Evolutionary conservation across 2,797 vertebrate genomes (phyloP).

Genomic region (Intellagama lesueurii): DNA sequence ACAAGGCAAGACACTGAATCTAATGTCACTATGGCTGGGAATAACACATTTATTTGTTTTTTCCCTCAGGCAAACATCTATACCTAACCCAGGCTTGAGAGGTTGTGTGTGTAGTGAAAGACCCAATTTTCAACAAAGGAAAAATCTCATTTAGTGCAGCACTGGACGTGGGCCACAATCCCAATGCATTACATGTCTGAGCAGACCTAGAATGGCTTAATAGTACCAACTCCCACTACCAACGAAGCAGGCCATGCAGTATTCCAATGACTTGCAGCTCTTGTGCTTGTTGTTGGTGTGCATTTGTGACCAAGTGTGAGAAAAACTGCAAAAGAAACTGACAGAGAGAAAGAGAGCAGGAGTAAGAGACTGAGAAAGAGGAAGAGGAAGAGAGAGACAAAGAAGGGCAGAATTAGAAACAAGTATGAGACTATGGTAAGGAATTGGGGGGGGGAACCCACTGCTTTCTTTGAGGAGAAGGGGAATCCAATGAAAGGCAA

Average conservation of each 20-base stretch:
- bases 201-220: background rate
- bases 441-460: too few relatives aligned
- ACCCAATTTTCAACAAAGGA: accelerated
- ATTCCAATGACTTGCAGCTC: background rate
- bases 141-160: background rate
- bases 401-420: background rate
- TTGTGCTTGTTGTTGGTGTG: background rate
- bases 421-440: background rate
- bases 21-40: background rate
- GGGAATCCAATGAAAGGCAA: background rate
- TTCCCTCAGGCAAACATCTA: background rate
- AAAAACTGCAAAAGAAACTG: too few relatives aligned
- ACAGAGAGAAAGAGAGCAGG: background rate
- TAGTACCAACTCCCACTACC: background rate
- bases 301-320: background rate
- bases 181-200: background rate
- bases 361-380: too few relatives aligned
- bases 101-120: background rate
- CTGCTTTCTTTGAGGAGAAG: too few relatives aligned
- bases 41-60: background rate
- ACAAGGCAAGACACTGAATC: background rate
- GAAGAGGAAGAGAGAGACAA: too few relatives aligned
- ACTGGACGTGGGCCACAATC: background rate
- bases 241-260: background rate
- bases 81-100: background rate